Evolutionary conservation across 53 echinoderm and acorn worm genomes (phyloP).

Genomic region (Apostichopus leukothele): DNA sequence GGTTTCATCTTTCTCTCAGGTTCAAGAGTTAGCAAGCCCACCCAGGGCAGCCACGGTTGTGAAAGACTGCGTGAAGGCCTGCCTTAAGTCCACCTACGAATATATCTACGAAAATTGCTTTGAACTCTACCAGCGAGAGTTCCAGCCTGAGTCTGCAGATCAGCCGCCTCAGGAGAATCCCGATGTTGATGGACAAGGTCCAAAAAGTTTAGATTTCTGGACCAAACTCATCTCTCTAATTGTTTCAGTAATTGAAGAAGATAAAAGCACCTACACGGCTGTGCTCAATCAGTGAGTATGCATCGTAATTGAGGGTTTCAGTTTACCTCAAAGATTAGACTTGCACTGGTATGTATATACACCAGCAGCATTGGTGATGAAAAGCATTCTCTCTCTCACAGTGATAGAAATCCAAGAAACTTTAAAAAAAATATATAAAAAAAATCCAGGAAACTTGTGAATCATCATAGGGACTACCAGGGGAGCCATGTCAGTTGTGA

Average conservation of each 20-base stretch:
- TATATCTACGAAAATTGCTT: constrained; percentile 99
- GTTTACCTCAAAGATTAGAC: too few species aligned
- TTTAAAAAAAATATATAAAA: too few species aligned
- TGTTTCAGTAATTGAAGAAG: constrained; percentile 97
- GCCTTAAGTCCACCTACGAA: constrained; percentile 93
- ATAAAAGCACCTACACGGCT: constrained; percentile 88
- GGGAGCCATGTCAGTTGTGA: too few species aligned
- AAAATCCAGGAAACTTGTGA: too few species aligned
- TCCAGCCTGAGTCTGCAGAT: constrained; percentile 83
- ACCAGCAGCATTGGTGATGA: too few species aligned
- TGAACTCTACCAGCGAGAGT: constrained; percentile 95
- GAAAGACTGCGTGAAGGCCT: constrained; percentile 97
- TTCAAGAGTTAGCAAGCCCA: constrained; percentile 96
- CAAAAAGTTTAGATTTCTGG: constrained; percentile 95
- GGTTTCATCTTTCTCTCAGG: constrained; percentile 43
- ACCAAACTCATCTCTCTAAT: constrained; percentile 93
- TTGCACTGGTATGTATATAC: too few species aligned
- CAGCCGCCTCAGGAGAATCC: constrained; percentile 56
- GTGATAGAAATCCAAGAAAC: too few species aligned
- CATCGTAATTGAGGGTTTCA: too few species aligned
- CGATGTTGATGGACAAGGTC: constrained; percentile 73
- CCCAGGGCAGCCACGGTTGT: constrained; percentile 97
- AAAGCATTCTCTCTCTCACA: too few species aligned
- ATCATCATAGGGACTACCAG: too few species aligned
- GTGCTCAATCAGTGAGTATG: constrained; percentile 94